phyloP scores from a whole-genome alignment of 1,140 invertebrate species.

The Condylostylus longicornis region DNA sequence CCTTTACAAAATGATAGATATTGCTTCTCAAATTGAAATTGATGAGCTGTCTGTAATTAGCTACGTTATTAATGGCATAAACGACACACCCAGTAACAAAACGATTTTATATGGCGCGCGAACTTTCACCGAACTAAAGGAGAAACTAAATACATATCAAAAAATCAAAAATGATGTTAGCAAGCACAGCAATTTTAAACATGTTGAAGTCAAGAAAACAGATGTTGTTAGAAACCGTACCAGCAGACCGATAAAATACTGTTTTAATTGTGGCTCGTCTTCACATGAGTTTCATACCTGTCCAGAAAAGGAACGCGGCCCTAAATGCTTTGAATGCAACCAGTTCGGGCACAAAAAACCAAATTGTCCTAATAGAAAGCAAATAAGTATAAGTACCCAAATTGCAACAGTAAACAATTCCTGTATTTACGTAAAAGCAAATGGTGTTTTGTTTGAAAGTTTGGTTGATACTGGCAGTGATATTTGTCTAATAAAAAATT shows the following conservation, averaged over 20 bases:
- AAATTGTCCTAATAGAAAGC: too few species aligned
- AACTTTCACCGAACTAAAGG: background rate
- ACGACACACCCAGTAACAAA: background rate
- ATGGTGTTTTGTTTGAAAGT: background rate
- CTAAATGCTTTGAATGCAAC: background rate
- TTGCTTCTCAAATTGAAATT: background rate
- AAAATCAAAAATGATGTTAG: background rate
- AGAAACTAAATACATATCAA: background rate
- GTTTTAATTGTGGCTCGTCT: too few species aligned
- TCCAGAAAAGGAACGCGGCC: background rate
- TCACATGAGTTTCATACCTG: too few species aligned
- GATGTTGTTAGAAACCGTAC: too few species aligned
- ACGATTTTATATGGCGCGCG: background rate
- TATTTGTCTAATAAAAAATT: too few species aligned
- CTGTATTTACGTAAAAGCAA: background rate
- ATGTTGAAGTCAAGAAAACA: background rate
- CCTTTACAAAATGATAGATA: background rate
- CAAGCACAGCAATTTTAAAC: background rate
- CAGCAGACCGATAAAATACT: too few species aligned
- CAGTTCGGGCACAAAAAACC: too few species aligned
- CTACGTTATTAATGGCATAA: background rate
- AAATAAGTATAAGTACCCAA: too few species aligned
- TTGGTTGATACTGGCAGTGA: slow-evolving; percentile 2
- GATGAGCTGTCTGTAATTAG: background rate
- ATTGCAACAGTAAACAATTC: too few species aligned